Evolutionary conservation across 1,140 invertebrate genomes (phyloP).

Genomic region (Parapsyche elsis): DNA sequence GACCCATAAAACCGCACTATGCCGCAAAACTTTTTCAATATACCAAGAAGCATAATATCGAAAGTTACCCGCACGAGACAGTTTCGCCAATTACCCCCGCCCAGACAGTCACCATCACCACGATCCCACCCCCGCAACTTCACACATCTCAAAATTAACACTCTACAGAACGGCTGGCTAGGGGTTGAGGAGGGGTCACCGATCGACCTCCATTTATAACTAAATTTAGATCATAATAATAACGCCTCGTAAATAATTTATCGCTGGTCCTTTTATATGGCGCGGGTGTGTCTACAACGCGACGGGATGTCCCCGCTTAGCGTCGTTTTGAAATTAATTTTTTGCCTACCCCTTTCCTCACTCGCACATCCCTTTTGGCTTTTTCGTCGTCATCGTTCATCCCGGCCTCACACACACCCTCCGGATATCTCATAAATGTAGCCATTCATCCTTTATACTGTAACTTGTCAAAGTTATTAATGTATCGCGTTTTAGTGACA

Average conservation of each 20-base stretch:
- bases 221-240: neutral
- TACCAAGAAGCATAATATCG: conserved; percentile 18
- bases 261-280: neutral
- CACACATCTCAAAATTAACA: neutral
- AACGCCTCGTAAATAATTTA: neutral
- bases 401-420: neutral
- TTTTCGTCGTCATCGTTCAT: neutral
- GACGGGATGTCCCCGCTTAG: neutral
- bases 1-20: conserved; percentile 11
- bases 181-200: neutral
- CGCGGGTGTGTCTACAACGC: neutral
- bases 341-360: neutral
- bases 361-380: neutral
- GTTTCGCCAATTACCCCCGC: neutral
- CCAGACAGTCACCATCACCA: neutral
- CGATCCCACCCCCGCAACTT: neutral
- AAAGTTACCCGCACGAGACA: conserved; percentile 18
- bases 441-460: conserved; percentile 22
- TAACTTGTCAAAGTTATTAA: conserved; percentile 41
- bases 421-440: conserved; percentile 29
- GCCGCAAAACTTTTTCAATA: conserved; percentile 11
- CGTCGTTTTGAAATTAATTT: conserved; percentile 1
- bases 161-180: too few species aligned
- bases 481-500: conserved; percentile 30
- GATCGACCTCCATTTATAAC: neutral